Conservation (phyloP, 92 coral and sea anemone species). For the Actinernus sp. region DNA sequence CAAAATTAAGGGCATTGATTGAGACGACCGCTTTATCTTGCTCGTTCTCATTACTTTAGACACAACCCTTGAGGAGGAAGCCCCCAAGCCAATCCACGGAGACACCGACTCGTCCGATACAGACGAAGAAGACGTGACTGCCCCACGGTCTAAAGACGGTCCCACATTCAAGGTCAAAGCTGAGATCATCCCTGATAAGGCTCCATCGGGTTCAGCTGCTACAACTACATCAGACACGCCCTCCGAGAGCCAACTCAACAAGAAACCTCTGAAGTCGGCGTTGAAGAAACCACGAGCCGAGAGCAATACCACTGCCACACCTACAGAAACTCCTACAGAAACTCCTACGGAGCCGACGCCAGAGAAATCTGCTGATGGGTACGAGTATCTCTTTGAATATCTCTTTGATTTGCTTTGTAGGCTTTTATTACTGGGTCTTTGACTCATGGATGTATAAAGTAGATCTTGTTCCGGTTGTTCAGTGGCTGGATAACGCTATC, state of each 20-base stretch:
- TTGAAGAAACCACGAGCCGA: constrained; percentile 71
- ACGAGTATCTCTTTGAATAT: background rate
- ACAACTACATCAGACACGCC: constrained; percentile 68
- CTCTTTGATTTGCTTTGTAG: background rate
- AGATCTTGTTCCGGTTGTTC: too few relatives aligned
- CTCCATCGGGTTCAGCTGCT: constrained; percentile 78
- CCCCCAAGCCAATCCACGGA: constrained; percentile 33
- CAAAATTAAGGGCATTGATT: background rate
- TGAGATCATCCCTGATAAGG: constrained; percentile 67
- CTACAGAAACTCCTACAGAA: constrained; percentile 20
- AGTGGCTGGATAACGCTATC: too few relatives aligned
- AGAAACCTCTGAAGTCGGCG: constrained; percentile 89
- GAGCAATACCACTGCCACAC: constrained; percentile 2
- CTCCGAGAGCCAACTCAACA: constrained; percentile 63
- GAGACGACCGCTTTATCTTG: background rate
- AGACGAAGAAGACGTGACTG: constrained; percentile 70
- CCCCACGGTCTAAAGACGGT: constrained; percentile 36
- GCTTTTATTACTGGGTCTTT: too few relatives aligned
- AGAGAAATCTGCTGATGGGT: constrained; percentile 9
- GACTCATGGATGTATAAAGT: too few relatives aligned
- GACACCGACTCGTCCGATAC: constrained; percentile 86
- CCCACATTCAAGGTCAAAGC: constrained; percentile 61
- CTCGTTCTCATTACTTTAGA: constrained; percentile 36
- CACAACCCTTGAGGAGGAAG: constrained; percentile 88
- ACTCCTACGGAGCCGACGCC: constrained; percentile 6